Base-by-base conservation (phyloP, 2,888 invertebrate genomes). In the Terebella lapidaria region DNA sequence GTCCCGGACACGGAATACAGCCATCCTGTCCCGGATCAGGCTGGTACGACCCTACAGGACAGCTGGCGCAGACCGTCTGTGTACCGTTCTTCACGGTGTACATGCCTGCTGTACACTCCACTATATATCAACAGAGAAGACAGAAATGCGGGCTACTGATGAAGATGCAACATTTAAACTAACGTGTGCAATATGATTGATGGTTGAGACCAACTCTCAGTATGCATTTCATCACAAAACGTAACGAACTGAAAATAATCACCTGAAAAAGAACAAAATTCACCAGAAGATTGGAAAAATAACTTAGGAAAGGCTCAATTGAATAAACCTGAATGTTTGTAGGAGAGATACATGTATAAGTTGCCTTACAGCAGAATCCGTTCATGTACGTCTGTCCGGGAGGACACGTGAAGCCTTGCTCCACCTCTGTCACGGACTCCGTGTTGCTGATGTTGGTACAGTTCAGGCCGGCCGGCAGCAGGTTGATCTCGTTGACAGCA, bases 31-130 rank as follows among this genome's bases (percentile, higher is more conserved):
- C 72, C 28, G 70, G 70, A 20, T 60, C 54, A 42, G 70, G 68
- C 60, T 74, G 73, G 60, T 71, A 78, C 10, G 62, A 67, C 2
- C 77, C 78, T 24, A 60, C 46, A 5, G 74, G 70, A 64, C 79
- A 79, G n/a, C 58, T 56, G 46, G 60, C 18, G 57, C 71, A 71
- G 29, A 52, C 27, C 10, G 57, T 58, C 3, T 15, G 15, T 18
- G 58, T 59, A 1, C 57, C 18, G 30, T 63, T 59, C n/a, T n/a
- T n/a, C n/a, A n/a, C n/a, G 54, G 65, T 66, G 53, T 67, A 68
- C 24, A 60, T 65, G n/a, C 71, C 71, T 5, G 63, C 56, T 18
- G 64, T 63, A 54, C 71, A 71, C 28, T 59, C 62, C 53, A 71
- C 71, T 70, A n/a, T n/a, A n/a, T n/a, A n/a, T n/a, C n/a, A n/a